Percentiles rank a stretch among this genome's conserved stretches.
Evolutionary conservation across 1,140 invertebrate genomes (phyloP).

Genomic region (Drosophila varians): DNA sequence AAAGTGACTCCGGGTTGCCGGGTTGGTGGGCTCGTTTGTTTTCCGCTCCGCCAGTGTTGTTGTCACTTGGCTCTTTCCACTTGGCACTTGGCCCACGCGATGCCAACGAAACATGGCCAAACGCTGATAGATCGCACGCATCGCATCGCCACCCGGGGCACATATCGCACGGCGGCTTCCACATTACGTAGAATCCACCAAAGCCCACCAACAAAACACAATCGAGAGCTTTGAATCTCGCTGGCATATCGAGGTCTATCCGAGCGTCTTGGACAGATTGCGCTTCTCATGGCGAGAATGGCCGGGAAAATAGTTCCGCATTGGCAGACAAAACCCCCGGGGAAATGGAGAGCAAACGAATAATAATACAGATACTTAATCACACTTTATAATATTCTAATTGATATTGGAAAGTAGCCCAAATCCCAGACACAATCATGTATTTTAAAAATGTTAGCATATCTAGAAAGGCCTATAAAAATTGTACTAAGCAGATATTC

Average conservation of each 20-base stretch:
- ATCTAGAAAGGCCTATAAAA: too few species aligned
- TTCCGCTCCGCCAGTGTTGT: conserved; percentile 41
- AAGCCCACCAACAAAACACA: conserved; percentile 33
- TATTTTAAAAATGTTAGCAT: too few species aligned
- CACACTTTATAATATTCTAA: too few species aligned
- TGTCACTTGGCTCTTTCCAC: too few species aligned
- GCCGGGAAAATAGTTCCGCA: conserved; percentile 39
- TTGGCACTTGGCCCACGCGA: conserved; percentile 57
- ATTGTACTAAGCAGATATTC: too few species aligned
- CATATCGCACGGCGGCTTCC: conserved; percentile 65
- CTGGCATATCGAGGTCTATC: conserved; percentile 59
- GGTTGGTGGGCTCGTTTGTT: neutral
- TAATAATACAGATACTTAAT: too few species aligned
- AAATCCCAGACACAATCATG: too few species aligned
- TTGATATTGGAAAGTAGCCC: too few species aligned
- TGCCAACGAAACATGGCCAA: conserved; percentile 64
- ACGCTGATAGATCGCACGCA: conserved; percentile 70
- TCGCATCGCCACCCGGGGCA: conserved; percentile 33
- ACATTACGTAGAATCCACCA: conserved; percentile 58
- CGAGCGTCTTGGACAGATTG: conserved; percentile 55
- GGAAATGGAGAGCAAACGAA: neutral
- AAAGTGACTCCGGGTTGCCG: conserved; percentile 15
- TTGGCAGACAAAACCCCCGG: neutral
- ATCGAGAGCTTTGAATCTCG: conserved; percentile 45
- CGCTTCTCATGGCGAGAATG: neutral